Percentiles rank a stretch among this genome's conserved stretches.
These are phyloP conservation scores for Pycnomerus fuliginosus DNA, from an alignment of 2,888 invertebrate genomes.

Conservation along the genomic window DNA sequence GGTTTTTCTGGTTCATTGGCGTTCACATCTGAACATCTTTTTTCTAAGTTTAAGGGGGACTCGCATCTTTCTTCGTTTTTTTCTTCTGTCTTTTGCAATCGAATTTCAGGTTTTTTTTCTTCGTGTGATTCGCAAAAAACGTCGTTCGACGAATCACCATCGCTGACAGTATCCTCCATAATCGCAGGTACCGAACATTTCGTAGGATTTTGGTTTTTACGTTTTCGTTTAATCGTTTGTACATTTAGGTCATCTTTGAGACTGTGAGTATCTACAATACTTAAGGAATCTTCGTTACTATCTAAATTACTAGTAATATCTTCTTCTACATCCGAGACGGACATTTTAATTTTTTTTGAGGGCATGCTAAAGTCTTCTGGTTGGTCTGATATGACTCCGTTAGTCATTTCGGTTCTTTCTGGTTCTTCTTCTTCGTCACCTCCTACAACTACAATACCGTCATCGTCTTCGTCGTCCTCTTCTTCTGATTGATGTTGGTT, in stretches of 20 bases:
- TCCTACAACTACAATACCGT: conserved; percentile 76
- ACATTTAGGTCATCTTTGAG: conserved; percentile 59
- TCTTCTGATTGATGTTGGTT: conserved; percentile 51
- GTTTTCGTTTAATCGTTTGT: conserved; percentile 74
- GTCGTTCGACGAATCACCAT: conserved; percentile 64
- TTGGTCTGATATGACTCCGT: conserved; percentile 54
- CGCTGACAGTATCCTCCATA: conserved; percentile 58
- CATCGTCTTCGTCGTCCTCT: conserved; percentile 70
- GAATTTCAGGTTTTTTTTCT: too few species aligned
- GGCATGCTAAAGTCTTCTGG: conserved; percentile 71
- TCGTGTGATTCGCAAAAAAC: conserved; percentile 42
- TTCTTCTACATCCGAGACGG: conserved; percentile 58
- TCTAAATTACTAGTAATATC: conserved; percentile 62
- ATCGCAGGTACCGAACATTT: conserved; percentile 66
- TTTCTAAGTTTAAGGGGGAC: conserved; percentile 51
- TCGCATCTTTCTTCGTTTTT: conserved; percentile 37
- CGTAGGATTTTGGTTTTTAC: conserved; percentile 87
- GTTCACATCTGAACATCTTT: conserved; percentile 54
- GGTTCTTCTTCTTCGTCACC: conserved; percentile 59
- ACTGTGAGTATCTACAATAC: conserved; percentile 57
- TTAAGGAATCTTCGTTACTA: conserved; percentile 64
- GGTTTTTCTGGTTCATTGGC: conserved; percentile 50
- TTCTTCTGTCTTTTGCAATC: conserved; percentile 39
- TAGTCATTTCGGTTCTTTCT: conserved; percentile 50
- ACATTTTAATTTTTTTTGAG: conserved; percentile 61